Evolutionary conservation across 2,113 vertebrate species (phyloP), one percentile per base, ranked within the genome.

Genomic region (Phaethon lepturus): DNA sequence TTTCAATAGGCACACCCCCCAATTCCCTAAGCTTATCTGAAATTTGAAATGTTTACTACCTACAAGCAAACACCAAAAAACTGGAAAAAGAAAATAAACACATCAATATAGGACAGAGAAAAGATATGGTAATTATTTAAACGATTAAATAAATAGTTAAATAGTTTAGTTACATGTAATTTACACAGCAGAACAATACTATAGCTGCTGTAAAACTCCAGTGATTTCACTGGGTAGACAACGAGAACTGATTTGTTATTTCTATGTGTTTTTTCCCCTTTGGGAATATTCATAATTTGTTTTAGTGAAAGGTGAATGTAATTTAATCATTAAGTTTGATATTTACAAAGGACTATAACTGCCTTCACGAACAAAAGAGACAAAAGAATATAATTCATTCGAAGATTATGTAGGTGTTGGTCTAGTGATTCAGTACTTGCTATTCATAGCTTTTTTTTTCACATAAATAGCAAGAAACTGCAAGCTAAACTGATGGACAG

Each of bases 381-480:
- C 45, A 62, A 89, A 94, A 96, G 31, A 76, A 90, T 56, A 26
- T 6, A 85, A 88, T 59, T 81, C 45, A 74, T 71, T 66, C 59
- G 45, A 88, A 76, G 47, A 83, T 60, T 42, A 75, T 14, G 88
- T 77, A 94, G 80, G 49, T 83, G 80, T 60, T 71, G 44, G 29
- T 62, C 79, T 78, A 60, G 35, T 94, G 92, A 82, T 24, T 91
- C 88, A 93, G n/a, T 73, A 42, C 85, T 94, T 79, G 72, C 79
- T 90, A 58, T 76, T 74, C 63, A 52, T 7, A 64, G 25, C 17
- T 9, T 31, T 60, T 60, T 73, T 72, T 91, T 84, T 26, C 3
- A 90, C 77, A 79, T 25, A 85, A 92, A 95, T 11, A 93, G 40
- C 60, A 95, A 82, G 28, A 91, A 96, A 76, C 20, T 68, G 38